These are phyloP conservation scores for Scolopax bukidnonensis DNA, from an alignment of 2,797 vertebrate genomes.

Conservation along the genomic window DNA sequence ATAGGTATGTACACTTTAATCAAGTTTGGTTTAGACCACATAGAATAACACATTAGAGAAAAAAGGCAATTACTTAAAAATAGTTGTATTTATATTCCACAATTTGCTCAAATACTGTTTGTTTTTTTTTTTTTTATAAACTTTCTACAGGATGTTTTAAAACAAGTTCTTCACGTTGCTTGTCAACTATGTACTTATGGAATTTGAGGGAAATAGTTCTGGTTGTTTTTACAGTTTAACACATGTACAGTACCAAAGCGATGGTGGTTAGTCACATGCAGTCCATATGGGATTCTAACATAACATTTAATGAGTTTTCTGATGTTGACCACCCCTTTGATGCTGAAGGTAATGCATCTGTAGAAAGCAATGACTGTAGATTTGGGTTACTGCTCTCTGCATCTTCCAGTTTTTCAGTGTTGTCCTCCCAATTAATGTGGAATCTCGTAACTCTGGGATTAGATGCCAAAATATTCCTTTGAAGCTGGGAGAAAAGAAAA, in stretches of 20 bases:
- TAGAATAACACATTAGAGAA: conserved; percentile 79
- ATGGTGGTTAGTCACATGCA: conserved; percentile 81
- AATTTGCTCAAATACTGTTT: conserved; percentile 82
- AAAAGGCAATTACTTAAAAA: conserved; percentile 81
- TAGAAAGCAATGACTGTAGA: conserved; percentile 83
- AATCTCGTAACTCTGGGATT: conserved; percentile 87
- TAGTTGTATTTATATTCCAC: conserved; percentile 85
- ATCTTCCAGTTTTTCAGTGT: conserved; percentile 85
- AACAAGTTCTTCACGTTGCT: conserved; percentile 80
- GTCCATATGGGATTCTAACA: conserved; percentile 88
- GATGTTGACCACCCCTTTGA: conserved; percentile 84
- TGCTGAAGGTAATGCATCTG: conserved; percentile 82
- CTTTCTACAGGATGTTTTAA: conserved; percentile 80
- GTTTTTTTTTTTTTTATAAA: conserved; percentile 74
- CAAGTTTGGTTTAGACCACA: conserved; percentile 71
- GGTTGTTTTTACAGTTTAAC: conserved; percentile 78
- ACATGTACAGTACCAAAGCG: conserved; percentile 70
- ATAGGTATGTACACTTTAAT: conserved; percentile 69
- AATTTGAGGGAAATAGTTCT: conserved; percentile 78
- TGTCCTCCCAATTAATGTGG: conserved; percentile 87
- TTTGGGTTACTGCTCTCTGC: conserved; percentile 83
- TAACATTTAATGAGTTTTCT: conserved; percentile 85
- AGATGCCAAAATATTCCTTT: conserved; percentile 86
- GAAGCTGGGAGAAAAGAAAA: conserved; percentile 77
- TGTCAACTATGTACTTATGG: conserved; percentile 77